Percentiles rank a stretch among this genome's conserved stretches.
These are phyloP conservation scores for Pluvialis apricaria DNA, from an alignment of 2,113 vertebrate genomes.

Conservation along the genomic window DNA sequence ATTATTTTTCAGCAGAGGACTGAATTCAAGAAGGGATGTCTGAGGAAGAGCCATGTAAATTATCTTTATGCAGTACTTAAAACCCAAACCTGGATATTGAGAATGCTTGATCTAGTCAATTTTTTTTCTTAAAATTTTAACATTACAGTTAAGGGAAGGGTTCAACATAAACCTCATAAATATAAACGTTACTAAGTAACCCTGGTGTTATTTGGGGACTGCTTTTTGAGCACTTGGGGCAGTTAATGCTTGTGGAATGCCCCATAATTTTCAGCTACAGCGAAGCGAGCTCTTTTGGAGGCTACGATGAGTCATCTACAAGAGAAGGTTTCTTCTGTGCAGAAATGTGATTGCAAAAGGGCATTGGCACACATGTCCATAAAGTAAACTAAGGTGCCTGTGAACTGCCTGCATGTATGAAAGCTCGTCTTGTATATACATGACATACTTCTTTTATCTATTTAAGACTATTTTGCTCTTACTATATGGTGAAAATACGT, in stretches of 20 bases:
- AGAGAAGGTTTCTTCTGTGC: background rate
- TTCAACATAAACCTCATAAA: background rate
- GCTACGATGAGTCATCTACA: background rate
- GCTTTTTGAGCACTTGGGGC: background rate
- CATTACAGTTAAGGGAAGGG: background rate
- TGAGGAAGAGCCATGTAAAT: background rate
- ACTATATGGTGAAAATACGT: background rate
- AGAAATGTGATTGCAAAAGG: background rate
- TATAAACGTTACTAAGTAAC: background rate
- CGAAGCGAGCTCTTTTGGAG: background rate
- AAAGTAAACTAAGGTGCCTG: background rate
- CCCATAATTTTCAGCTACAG: background rate
- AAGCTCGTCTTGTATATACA: background rate
- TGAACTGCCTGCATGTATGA: background rate
- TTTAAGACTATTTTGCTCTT: background rate
- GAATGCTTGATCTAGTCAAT: background rate
- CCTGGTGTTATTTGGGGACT: background rate
- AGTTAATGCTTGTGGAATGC: background rate
- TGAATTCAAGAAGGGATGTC: constrained; percentile 27
- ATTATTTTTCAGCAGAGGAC: constrained; percentile 81
- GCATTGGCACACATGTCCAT: background rate
- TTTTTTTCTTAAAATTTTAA: background rate
- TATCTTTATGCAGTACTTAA: background rate
- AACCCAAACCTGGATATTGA: background rate
- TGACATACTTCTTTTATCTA: background rate